Conservation (phyloP, 2,888 invertebrate genomes). For the Chouioia cunea region DNA sequence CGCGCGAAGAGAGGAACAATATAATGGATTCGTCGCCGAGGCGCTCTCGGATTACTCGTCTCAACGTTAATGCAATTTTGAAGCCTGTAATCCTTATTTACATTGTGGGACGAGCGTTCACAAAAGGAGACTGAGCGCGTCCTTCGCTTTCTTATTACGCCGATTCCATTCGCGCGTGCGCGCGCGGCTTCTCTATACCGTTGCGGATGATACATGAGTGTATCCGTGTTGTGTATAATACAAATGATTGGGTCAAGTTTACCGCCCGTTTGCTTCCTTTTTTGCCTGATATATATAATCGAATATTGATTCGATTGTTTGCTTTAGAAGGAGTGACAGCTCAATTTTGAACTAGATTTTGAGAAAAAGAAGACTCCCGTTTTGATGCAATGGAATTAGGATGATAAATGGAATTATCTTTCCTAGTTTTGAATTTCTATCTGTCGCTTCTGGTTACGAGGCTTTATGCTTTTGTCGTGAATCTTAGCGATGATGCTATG, state of each 20-base stretch:
- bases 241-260: conserved; percentile 27
- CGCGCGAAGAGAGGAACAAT: conserved; percentile 3
- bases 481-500: too few species aligned
- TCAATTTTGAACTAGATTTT: conserved; percentile 23
- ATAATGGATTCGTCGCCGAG: conserved; percentile 40
- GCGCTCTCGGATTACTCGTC: conserved; percentile 37
- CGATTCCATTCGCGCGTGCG: neutral
- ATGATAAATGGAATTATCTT: conserved; percentile 41
- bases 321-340: neutral
- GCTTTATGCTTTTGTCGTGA: conserved; percentile 21
- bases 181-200: neutral
- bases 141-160: conserved; percentile 21
- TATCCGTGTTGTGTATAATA: conserved; percentile 29
- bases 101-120: conserved; percentile 16
- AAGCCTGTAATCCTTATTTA: conserved; percentile 46
- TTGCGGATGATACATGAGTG: conserved; percentile 24
- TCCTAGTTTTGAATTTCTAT: conserved; percentile 40
- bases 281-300: conserved; percentile 15
- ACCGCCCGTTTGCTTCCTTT: neutral
- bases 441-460: conserved; percentile 13
- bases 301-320: conserved; percentile 26
- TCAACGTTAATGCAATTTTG: conserved; percentile 41
- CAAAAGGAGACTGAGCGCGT: conserved; percentile 17
- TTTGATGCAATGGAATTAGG: conserved; percentile 36
- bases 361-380: neutral